phyloP scores from a whole-genome alignment of 2,113 vertebrate species.

The Tragelaphus scriptus region DNA sequence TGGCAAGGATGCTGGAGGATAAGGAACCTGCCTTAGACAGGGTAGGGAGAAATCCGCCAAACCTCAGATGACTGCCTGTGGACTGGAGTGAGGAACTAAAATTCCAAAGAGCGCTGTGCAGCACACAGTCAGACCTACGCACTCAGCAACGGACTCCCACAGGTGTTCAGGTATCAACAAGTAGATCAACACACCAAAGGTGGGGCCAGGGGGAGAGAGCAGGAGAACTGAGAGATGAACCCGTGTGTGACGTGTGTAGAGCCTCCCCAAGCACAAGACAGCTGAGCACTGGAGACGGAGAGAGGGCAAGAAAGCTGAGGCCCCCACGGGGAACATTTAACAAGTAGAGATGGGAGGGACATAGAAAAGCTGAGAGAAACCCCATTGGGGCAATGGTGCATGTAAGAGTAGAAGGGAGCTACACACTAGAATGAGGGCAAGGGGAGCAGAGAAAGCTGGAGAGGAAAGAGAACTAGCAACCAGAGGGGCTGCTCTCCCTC shows the following conservation, averaged over 20 bases:
- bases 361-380: neutral
- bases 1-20: neutral
- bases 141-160: neutral
- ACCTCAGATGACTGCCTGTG: neutral
- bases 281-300: neutral
- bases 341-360: neutral
- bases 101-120: neutral
- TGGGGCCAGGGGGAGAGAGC: neutral
- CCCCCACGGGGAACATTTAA: neutral
- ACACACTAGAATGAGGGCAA: neutral
- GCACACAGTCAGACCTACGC: neutral
- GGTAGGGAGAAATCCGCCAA: neutral
- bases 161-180: neutral
- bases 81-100: neutral
- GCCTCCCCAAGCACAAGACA: neutral
- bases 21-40: neutral
- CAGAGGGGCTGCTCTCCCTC: neutral
- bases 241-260: accelerated
- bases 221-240: neutral
- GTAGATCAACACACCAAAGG: neutral
- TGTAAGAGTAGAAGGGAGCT: neutral
- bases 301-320: neutral
- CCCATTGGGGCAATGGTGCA: neutral
- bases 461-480: neutral
- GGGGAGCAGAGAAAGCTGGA: neutral